phyloP scores from a whole-genome alignment of 2,113 vertebrate species.

The Periophthalmus modestus region DNA sequence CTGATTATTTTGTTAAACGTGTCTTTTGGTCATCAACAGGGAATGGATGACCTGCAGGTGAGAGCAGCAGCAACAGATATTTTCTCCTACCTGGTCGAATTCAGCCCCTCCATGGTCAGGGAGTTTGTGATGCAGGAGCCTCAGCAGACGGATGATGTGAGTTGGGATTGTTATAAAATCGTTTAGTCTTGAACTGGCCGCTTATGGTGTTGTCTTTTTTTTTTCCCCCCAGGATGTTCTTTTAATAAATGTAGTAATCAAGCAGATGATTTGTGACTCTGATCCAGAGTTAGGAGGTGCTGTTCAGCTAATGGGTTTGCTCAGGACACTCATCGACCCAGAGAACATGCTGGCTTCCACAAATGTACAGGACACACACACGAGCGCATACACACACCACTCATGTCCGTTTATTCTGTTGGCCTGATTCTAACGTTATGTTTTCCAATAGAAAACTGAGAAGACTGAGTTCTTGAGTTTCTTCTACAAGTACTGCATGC shows the following conservation, averaged over 20 bases:
- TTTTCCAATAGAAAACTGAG: slow-evolving; percentile 90
- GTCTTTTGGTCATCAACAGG: slow-evolving; percentile 69
- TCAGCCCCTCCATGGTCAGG: slow-evolving; percentile 98
- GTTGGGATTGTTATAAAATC: slow-evolving; percentile 41
- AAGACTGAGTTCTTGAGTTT: slow-evolving; percentile 99
- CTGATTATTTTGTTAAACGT: too few relatives aligned
- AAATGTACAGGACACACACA: slow-evolving; percentile 88
- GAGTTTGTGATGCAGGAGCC: slow-evolving; percentile 99
- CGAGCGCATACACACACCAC: too few relatives aligned
- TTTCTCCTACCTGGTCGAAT: slow-evolving; percentile 99
- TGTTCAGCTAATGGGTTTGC: slow-evolving; percentile 96
- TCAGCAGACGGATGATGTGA: slow-evolving; percentile 96
- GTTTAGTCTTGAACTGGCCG: background rate
- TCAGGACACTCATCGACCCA: slow-evolving; percentile 95
- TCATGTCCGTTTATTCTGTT: background rate
- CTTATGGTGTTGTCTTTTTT: background rate
- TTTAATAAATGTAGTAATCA: slow-evolving; percentile 98
- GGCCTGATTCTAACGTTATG: background rate
- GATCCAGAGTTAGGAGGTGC: slow-evolving; percentile 97
- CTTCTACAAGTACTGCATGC: slow-evolving; percentile 99
- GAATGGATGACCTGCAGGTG: slow-evolving; percentile 98
- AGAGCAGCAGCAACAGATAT: slow-evolving; percentile 97
- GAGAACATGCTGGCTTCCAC: slow-evolving; percentile 98
- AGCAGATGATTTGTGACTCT: slow-evolving; percentile 99
- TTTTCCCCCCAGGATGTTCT: slow-evolving; percentile 95